Conservation (phyloP, 2,888 invertebrate species). For the Argyresthia albistria region DNA sequence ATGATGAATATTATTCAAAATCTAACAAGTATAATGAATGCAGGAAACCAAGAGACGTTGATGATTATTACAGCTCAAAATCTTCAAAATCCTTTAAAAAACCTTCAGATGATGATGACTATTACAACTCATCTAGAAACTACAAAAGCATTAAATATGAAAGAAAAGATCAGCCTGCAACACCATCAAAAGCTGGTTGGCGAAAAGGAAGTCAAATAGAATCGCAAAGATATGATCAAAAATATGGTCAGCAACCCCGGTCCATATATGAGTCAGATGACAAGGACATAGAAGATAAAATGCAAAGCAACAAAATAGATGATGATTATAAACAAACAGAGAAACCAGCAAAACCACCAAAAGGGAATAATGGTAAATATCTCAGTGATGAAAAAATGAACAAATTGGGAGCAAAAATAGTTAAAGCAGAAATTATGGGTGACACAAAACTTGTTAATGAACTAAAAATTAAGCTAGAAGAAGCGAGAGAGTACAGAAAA, state of each 20-base stretch:
- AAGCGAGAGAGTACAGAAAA: slow-evolving; percentile 73
- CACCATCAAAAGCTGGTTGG: not conserved
- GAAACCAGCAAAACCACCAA: slow-evolving; percentile 9
- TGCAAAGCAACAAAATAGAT: not conserved
- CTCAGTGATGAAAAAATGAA: slow-evolving; percentile 90
- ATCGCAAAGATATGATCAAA: not conserved
- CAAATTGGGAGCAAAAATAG: slow-evolving; percentile 88
- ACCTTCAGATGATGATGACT: not conserved
- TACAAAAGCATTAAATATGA: not conserved
- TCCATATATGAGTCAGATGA: not conserved
- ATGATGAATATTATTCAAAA: slow-evolving; percentile 38
- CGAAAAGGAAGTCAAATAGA: slow-evolving; percentile 8
- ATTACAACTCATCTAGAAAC: not conserved
- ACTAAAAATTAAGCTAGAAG: slow-evolving; percentile 82
- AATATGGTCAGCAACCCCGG: not conserved
- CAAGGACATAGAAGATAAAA: slow-evolving; percentile 8
- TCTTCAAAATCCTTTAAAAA: slow-evolving; percentile 4
- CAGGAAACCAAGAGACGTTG: slow-evolving; percentile 31
- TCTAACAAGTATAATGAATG: slow-evolving; percentile 1
- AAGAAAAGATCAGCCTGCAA: not conserved
- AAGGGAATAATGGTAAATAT: slow-evolving; percentile 28
- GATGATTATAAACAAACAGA: slow-evolving; percentile 8
- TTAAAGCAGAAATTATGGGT: slow-evolving; percentile 96
- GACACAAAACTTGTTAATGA: slow-evolving; percentile 78
- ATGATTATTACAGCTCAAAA: slow-evolving; percentile 21